Conservation (phyloP, 2,113 vertebrate genomes). For the Amphiprion percula region DNA sequence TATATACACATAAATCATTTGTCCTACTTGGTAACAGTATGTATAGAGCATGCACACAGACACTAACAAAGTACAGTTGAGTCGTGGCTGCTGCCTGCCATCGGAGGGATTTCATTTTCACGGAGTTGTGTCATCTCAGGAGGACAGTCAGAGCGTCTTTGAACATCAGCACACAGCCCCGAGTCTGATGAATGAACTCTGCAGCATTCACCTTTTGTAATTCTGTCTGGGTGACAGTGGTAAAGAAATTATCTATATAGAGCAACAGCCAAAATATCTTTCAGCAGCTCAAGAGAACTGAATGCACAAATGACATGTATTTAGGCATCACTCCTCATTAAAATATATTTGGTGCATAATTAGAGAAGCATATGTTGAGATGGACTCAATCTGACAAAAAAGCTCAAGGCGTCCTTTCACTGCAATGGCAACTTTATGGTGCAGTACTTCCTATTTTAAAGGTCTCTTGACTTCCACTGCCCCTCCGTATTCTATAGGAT, state of each 20-base stretch:
- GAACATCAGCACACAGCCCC: conserved; percentile 25
- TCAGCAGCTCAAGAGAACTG: conserved; percentile 29
- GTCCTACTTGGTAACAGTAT: conserved; percentile 47
- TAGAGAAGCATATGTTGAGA: conserved; percentile 75
- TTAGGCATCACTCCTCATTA: conserved; percentile 79
- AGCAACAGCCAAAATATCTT: conserved; percentile 28
- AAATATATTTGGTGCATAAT: conserved; percentile 84
- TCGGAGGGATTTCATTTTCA: conserved; percentile 64
- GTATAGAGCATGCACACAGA: conserved; percentile 59
- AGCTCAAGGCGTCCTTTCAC: conserved; percentile 62
- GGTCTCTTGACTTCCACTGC: conserved; percentile 38
- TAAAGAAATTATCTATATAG: conserved; percentile 25
- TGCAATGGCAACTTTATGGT: conserved; percentile 50
- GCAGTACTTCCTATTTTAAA: conserved; percentile 62
- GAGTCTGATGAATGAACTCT: conserved; percentile 37
- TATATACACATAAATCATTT: conserved; percentile 58
- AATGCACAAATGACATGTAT: conserved; percentile 72
- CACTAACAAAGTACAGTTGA: conserved; percentile 64
- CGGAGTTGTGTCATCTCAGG: conserved; percentile 60
- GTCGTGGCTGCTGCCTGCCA: conserved; percentile 43
- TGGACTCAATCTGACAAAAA: conserved; percentile 59
- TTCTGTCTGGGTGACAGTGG: conserved; percentile 20
- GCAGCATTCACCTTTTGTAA: conserved; percentile 6
- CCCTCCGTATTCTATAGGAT: conserved; percentile 45
- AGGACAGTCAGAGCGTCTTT: conserved; percentile 52